Evolutionary conservation across 2,888 invertebrate genomes (phyloP), one percentile per base, ranked within the genome.

Genomic region (Limnephilus rhombicus): DNA sequence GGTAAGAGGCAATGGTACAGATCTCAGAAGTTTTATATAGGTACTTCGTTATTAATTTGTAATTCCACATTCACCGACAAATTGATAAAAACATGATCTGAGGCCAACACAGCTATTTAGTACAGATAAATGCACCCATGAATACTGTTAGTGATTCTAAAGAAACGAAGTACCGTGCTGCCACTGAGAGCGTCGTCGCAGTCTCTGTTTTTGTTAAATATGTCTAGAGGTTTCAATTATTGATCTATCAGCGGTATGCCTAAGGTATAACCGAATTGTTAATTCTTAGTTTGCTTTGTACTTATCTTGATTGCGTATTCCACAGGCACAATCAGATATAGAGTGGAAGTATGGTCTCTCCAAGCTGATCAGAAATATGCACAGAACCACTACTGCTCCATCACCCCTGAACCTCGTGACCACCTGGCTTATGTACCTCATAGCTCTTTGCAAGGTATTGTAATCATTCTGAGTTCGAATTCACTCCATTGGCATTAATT

Each of bases 321-420:
- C 34, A 18, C 97, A 99, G 97, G 99, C 99, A 80, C 99, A 99
- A 97, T 99, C 99, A 86, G 99, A 99, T 96, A 99, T 99, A 94
- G 99, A 99, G 96, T 99, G 99, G 99, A 99, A 99, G 96, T 99
- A 99, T 95, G 99, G 99, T 49, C 96, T 99, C 94, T 99, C 99
- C 91, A 99, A 99, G 96, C 97, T 99, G 95, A 99, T 99, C 95
- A 97, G 99, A 94, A 99, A 99, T 95, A 99, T 99, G 99, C 99
- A 99, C 96, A 97, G 98, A 94, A 99, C 99, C 12, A 99, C 98
- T 92, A 99, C 99, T 0, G 99, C 99, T 0, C 99, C 99, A 0
- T 98, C 99, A 24, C 99, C 99, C 1, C 97, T 99, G 94, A 99
- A 99, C 95, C 97, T 99, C 94, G 97, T 99, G 94, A 99, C 99